Evolutionary conservation across 2,797 vertebrate species (phyloP), one percentile per base, ranked within the genome.

Genomic region (Enteromius mattozi): DNA sequence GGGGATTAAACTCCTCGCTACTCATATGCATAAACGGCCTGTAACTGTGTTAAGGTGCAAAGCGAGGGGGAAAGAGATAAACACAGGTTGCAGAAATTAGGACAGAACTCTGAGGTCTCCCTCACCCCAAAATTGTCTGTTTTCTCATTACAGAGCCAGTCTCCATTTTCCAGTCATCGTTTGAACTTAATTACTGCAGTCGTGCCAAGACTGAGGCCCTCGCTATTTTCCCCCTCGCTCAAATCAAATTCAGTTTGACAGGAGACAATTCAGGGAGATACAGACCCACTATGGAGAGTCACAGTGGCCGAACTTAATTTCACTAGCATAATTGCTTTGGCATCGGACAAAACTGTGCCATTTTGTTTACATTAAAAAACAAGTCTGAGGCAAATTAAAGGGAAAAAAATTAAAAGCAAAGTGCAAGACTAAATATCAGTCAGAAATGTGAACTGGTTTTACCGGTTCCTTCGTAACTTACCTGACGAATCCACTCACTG

Each of bases 131-230:
- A 84, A 71, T 76, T 71, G 21, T 72, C 78, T 75, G 81, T 83
- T 78, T 83, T 83, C 87, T 89, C 86, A 92, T 91, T 92, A 90
- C 42, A 91, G 83, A 87, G 87, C 80, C 72, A 81, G 78, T 84
- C 85, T 89, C 69, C 82, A 85, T 90, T 90, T 90, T 79, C 59
- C 59, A 88, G 88, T 66, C 74, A 56, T 45, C 77, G 83, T 78
- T 78, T 87, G 89, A 90, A 90, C 83, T 86, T 82, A 87, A 85
- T 89, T 88, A 78, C 81, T 78, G 72, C 80, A 71, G 81, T 68
- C 61, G 79, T 66, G 78, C 84, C 75, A 69, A 84, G 79, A 87
- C 81, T 45, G 56, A 65, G 69, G 82, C 68, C 72, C 65, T 68
- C 19, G 66, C 85, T 75, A 63, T 70, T 78, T 81, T 78, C 70